Percentiles rank a stretch among this genome's conserved stretches.
Conservation (phyloP, 2,113 vertebrate species). For the Theropithecus gelada region DNA sequence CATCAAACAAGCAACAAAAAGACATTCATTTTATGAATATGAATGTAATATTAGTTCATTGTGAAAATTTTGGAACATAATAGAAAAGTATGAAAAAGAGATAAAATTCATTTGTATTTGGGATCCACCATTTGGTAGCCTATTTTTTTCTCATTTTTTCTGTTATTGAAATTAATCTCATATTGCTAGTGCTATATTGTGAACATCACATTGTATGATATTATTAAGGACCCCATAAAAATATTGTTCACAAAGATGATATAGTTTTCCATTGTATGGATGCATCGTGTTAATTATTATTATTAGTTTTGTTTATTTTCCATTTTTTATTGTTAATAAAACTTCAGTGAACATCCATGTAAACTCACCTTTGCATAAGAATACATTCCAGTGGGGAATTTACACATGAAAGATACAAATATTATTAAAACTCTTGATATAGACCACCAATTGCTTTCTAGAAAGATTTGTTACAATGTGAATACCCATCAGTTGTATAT, state of each 20-base stretch:
- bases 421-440: not conserved
- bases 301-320: not conserved
- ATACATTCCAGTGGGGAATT: not conserved
- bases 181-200: not conserved
- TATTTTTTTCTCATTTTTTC: not conserved
- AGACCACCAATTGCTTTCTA: not conserved
- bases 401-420: not conserved
- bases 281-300: not conserved
- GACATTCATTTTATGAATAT: not conserved
- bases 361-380: not conserved
- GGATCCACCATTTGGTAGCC: not conserved
- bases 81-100: not conserved
- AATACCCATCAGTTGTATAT: not conserved
- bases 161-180: conserved; percentile 23
- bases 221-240: not conserved
- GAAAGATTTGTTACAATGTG: not conserved
- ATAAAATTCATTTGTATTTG: not conserved
- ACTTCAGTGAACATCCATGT: not conserved
- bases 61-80: not conserved
- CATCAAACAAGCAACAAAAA: not conserved
- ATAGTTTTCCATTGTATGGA: not conserved
- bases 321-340: not conserved
- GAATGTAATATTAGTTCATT: not conserved
- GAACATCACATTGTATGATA: not conserved
- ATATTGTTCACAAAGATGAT: not conserved